phyloP scores from a whole-genome alignment of 2,113 vertebrate species.

The Brachyhypopomus occidentalis region DNA sequence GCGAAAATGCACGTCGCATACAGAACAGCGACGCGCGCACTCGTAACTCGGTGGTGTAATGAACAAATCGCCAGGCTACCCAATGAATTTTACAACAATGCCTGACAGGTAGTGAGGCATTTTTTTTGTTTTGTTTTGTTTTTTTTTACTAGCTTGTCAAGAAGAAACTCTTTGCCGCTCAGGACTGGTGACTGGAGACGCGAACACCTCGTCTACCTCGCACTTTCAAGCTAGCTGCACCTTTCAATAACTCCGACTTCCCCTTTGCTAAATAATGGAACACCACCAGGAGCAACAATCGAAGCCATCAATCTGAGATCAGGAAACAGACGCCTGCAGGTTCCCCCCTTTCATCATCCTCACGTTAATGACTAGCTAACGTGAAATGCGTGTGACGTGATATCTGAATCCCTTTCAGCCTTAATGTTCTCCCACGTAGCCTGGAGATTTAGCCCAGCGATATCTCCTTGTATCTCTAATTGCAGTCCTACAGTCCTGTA shows the following conservation, averaged over 20 bases:
- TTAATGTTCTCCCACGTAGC: too few relatives aligned
- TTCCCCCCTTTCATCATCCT: slow-evolving; percentile 23
- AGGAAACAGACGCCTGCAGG: slow-evolving; percentile 12
- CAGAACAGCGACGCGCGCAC: background rate
- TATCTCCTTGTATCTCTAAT: too few relatives aligned
- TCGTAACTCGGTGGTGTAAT: slow-evolving; percentile 5
- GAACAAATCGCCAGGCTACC: background rate
- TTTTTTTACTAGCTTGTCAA: background rate
- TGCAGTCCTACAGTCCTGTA: too few relatives aligned
- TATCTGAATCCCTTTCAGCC: slow-evolving; percentile 21
- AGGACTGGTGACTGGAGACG: background rate
- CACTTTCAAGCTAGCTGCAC: background rate
- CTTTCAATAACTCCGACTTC: slow-evolving; percentile 8
- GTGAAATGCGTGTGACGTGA: slow-evolving; percentile 36
- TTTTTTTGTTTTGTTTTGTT: too few relatives aligned
- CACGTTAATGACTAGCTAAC: slow-evolving; percentile 34
- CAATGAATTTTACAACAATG: background rate
- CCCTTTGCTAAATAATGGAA: slow-evolving; percentile 33
- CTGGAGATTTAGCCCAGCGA: too few relatives aligned
- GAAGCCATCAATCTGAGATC: slow-evolving; percentile 29
- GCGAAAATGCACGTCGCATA: background rate
- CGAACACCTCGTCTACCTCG: background rate
- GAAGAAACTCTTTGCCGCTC: background rate
- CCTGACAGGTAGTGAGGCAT: background rate
- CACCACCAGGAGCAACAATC: slow-evolving; percentile 17